Percentiles rank a stretch among this genome's conserved stretches.
Conservation (phyloP, 1,140 invertebrate species). For the Drosophila azteca region DNA sequence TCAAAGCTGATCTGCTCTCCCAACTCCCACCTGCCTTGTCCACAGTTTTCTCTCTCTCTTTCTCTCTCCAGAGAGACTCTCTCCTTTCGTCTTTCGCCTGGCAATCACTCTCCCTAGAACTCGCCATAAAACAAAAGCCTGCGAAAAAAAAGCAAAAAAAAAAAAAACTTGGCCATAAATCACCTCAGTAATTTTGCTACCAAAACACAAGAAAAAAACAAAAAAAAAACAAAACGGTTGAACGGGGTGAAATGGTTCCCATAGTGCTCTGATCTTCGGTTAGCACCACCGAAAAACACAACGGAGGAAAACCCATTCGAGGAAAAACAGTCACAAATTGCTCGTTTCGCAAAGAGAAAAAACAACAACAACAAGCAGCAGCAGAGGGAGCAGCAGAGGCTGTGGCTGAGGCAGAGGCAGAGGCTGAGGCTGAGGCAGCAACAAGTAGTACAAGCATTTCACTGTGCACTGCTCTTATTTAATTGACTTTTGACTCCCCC, state of each 20-base stretch:
- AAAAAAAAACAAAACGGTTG: no score
- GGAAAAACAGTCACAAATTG: constrained; percentile 71
- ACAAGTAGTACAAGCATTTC: constrained; percentile 76
- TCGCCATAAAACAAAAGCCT: constrained; percentile 11
- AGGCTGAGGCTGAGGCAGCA: constrained; percentile 41
- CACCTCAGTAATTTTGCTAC: constrained; percentile 48
- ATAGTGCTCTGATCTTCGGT: constrained; percentile 56
- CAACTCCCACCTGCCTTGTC: no score
- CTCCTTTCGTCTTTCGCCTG: no score
- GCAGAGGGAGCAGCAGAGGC: constrained; percentile 4
- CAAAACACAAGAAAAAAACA: constrained; percentile 18
- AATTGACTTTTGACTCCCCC: constrained; percentile 82
- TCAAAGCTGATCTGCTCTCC: no score
- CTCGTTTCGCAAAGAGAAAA: constrained; percentile 65
- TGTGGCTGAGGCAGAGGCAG: constrained; percentile 23
- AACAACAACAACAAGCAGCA: constrained; percentile 29
- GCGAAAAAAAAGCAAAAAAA: constrained; percentile 1
- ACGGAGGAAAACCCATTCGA: constrained; percentile 42
- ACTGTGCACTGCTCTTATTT: constrained; percentile 79
- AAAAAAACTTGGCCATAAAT: constrained; percentile 65
- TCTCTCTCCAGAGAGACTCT: no score
- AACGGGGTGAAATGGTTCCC: constrained; percentile 73
- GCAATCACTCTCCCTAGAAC: constrained; percentile 8
- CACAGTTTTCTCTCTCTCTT: no score
- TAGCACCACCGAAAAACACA: constrained; percentile 25